These are phyloP conservation scores for Syrphus vitripennis DNA, from an alignment of 2,888 invertebrate genomes.

Conservation along the genomic window DNA sequence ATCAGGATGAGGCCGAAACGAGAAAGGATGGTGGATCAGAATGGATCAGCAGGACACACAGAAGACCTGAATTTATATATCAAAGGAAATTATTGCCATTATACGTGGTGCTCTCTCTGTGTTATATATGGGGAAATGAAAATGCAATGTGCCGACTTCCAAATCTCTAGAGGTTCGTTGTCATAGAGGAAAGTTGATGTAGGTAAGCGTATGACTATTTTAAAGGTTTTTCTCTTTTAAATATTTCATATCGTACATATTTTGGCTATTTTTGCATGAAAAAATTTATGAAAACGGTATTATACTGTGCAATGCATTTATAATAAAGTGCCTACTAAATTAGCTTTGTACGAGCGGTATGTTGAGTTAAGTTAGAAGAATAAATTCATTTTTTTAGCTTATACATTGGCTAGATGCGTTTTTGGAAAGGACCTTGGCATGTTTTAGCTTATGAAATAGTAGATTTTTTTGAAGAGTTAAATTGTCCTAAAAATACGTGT, in stretches of 20 bases:
- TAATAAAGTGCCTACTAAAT: neutral
- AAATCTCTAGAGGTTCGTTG: slow-evolving; percentile 45
- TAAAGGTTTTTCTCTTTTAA: neutral
- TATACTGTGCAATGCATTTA: neutral
- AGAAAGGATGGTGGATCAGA: slow-evolving; percentile 32
- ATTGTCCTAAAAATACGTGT: too few species aligned
- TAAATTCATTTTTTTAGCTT: neutral
- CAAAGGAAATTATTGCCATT: slow-evolving; percentile 69
- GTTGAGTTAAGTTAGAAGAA: neutral
- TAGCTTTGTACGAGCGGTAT: neutral
- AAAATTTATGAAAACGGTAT: neutral
- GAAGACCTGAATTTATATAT: slow-evolving; percentile 64
- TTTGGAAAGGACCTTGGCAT: neutral
- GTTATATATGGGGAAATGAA: slow-evolving; percentile 39
- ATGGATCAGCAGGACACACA: slow-evolving; percentile 39
- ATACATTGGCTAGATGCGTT: neutral
- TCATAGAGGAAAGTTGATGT: neutral
- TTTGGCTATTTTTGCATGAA: neutral
- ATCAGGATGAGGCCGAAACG: slow-evolving; percentile 66
- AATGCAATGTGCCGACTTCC: slow-evolving; percentile 37
- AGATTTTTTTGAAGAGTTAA: neutral
- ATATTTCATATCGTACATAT: neutral
- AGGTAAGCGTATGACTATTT: neutral
- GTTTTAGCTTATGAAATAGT: too few species aligned
- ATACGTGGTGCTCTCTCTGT: slow-evolving; percentile 54